These are phyloP conservation scores for Embidobia sp. DNA, from an alignment of 2,888 invertebrate species.

Conservation along the genomic window DNA sequence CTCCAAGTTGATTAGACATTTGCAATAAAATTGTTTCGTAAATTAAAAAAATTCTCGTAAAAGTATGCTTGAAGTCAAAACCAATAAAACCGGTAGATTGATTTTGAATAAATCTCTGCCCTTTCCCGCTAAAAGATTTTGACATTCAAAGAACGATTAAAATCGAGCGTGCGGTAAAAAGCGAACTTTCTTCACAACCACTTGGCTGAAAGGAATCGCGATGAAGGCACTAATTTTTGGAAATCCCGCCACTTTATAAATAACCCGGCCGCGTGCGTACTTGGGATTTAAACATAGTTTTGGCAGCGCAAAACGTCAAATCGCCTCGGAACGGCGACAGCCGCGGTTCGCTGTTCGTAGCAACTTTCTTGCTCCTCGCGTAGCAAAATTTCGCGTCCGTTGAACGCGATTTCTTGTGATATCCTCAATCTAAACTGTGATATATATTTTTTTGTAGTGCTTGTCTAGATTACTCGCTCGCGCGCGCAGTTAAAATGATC, in stretches of 20 bases:
- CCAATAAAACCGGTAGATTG: too few species aligned
- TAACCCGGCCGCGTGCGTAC: slow-evolving; percentile 76
- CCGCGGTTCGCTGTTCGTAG: slow-evolving; percentile 71
- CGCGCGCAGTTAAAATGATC: slow-evolving; percentile 44
- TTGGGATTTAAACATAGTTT: slow-evolving; percentile 81
- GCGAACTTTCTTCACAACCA: slow-evolving; percentile 34
- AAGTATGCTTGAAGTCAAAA: too few species aligned
- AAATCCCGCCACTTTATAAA: slow-evolving; percentile 76
- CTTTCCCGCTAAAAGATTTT: too few species aligned
- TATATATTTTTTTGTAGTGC: slow-evolving; percentile 35
- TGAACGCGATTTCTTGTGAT: slow-evolving; percentile 25
- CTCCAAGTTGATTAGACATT: too few species aligned
- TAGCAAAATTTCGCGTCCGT: neutral
- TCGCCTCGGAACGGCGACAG: slow-evolving; percentile 76
- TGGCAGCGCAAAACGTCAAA: slow-evolving; percentile 80
- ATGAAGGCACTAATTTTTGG: slow-evolving; percentile 68
- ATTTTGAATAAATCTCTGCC: too few species aligned
- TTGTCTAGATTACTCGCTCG: slow-evolving; percentile 19
- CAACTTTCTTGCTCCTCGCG: neutral
- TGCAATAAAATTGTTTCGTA: too few species aligned
- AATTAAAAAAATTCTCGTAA: too few species aligned
- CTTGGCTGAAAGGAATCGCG: slow-evolving; percentile 29
- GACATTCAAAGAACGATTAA: neutral
- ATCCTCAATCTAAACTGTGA: slow-evolving; percentile 19
- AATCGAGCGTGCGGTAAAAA: neutral